Conservation (phyloP, 1,140 invertebrate species). For the Harpegnathos saltator region DNA sequence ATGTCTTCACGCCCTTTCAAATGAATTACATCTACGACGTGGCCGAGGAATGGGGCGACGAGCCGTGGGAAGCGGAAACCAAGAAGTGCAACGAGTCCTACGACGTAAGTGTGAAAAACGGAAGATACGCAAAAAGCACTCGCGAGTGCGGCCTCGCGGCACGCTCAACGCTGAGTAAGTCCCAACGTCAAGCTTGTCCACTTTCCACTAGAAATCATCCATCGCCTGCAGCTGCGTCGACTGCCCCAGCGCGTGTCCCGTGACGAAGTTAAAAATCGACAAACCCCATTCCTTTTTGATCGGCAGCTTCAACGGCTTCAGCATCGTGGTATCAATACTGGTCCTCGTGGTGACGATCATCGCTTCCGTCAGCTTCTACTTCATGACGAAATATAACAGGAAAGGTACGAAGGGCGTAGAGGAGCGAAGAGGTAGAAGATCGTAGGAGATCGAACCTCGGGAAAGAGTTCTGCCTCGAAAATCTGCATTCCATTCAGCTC, state of each 20-base stretch:
- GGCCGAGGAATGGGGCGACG: constrained; percentile 50
- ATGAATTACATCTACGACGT: constrained; percentile 87
- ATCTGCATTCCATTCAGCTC: too few relatives aligned
- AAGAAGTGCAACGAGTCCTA: constrained; percentile 88
- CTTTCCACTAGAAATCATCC: constrained; percentile 80
- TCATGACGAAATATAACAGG: background rate
- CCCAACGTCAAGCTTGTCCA: constrained; percentile 26
- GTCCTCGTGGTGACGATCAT: constrained; percentile 40
- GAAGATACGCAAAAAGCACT: too few relatives aligned
- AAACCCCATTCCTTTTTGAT: constrained; percentile 58
- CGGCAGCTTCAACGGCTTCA: constrained; percentile 71
- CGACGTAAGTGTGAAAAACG: constrained; percentile 78
- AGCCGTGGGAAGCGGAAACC: constrained; percentile 86
- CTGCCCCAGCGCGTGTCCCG: constrained; percentile 89
- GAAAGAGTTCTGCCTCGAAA: background rate
- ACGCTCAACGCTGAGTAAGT: background rate
- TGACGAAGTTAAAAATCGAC: constrained; percentile 57
- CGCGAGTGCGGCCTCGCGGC: background rate
- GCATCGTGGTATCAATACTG: constrained; percentile 69
- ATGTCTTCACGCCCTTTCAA: constrained; percentile 88
- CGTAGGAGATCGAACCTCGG: too few relatives aligned
- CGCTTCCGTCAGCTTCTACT: background rate
- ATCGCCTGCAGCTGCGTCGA: constrained; percentile 92
- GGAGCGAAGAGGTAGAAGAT: too few relatives aligned
- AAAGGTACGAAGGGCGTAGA: background rate